These are phyloP conservation scores for Pseudomyrmex gracilis DNA, from an alignment of 1,140 invertebrate genomes.

Conservation along the genomic window DNA sequence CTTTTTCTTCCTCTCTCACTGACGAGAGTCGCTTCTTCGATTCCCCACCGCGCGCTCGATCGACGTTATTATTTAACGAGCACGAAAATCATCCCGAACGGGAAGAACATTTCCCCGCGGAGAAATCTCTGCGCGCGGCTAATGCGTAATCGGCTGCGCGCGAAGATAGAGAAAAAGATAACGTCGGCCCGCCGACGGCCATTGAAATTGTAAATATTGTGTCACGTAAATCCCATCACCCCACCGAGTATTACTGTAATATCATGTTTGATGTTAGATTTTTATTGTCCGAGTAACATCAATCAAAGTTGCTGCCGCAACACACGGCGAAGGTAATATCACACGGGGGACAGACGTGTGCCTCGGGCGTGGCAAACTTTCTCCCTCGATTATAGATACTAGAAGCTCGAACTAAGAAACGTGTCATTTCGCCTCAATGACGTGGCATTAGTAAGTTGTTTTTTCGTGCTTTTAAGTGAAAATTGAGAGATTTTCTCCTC, in stretches of 20 bases:
- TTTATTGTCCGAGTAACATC: slow-evolving; percentile 39
- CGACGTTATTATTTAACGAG: slow-evolving; percentile 14
- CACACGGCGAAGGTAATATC: slow-evolving; percentile 34
- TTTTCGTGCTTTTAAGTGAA: background rate
- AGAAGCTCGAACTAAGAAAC: slow-evolving; percentile 4
- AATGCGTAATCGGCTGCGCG: background rate
- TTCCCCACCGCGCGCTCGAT: background rate
- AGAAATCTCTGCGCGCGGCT: too few relatives aligned
- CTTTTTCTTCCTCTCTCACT: background rate
- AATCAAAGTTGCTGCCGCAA: slow-evolving; percentile 31
- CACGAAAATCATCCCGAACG: background rate
- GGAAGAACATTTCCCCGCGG: background rate
- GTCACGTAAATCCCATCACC: background rate
- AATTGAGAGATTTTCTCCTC: background rate
- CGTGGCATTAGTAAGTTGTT: background rate
- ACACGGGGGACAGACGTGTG: background rate
- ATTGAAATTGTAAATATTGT: slow-evolving; percentile 43
- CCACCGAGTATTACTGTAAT: slow-evolving; percentile 15
- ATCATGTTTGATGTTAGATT: slow-evolving; percentile 32
- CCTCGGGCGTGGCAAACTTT: slow-evolving; percentile 28
- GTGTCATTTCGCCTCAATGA: slow-evolving; percentile 27
- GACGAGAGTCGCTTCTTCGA: slow-evolving; percentile 37
- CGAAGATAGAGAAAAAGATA: background rate
- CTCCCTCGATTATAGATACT: slow-evolving; percentile 39
- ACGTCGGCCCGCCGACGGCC: background rate